Evolutionary conservation across 1,140 invertebrate species (phyloP).

Genomic region (Choristoneura fumiferana): DNA sequence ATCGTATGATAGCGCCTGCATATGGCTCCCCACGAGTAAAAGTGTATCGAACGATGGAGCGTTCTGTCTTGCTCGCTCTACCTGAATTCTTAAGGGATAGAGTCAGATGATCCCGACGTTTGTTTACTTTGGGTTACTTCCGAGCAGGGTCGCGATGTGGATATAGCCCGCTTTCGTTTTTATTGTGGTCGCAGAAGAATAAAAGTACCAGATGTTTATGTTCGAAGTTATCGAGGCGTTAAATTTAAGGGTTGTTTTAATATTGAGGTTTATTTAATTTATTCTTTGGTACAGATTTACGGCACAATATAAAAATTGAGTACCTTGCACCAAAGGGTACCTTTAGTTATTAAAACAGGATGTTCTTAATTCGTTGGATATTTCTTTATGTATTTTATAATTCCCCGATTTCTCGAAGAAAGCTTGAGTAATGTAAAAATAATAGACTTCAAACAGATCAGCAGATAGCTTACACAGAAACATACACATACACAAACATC

Average conservation of each 20-base stretch:
- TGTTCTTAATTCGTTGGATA: too few species aligned
- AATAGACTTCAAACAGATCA: too few species aligned
- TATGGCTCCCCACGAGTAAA: neutral
- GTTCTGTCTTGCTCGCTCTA: neutral
- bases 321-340: too few species aligned
- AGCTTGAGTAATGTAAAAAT: too few species aligned
- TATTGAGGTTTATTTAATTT: slow-evolving; percentile 8
- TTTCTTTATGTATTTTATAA: too few species aligned
- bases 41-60: neutral
- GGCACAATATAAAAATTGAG: neutral
- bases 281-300: neutral
- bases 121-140: neutral
- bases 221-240: slow-evolving; percentile 6
- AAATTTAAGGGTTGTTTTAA: slow-evolving; percentile 10
- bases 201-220: slow-evolving; percentile 18
- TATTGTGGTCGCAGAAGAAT: slow-evolving; percentile 15
- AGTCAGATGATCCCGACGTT: neutral
- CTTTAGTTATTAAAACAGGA: too few species aligned
- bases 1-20: slow-evolving; percentile 15
- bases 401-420: too few species aligned
- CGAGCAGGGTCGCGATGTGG: neutral
- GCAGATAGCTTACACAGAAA: too few species aligned
- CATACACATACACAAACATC: too few species aligned
- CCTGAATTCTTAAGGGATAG: neutral
- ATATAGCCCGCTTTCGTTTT: slow-evolving; percentile 4